These are phyloP conservation scores for Theocolax elegans DNA, from an alignment of 1,140 invertebrate species.

Conservation along the genomic window DNA sequence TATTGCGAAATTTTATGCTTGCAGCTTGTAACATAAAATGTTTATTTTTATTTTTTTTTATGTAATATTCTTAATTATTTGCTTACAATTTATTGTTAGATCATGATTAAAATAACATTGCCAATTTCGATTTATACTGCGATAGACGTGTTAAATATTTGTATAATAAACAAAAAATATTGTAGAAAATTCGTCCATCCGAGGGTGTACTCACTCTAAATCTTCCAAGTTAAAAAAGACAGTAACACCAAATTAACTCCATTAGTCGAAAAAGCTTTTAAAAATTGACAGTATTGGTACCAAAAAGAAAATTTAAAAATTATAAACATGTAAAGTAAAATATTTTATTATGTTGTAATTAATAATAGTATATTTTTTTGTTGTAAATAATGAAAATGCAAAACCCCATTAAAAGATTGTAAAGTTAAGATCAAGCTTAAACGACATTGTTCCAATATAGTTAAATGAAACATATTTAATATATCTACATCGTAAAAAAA, in stretches of 20 bases:
- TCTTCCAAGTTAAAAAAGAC: conserved; percentile 17
- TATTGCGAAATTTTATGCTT: conserved; percentile 13
- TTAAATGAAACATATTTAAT: background rate
- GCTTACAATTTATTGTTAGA: conserved; percentile 9
- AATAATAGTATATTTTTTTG: conserved; percentile 54
- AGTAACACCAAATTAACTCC: conserved; percentile 36
- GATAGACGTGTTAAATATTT: conserved; percentile 10
- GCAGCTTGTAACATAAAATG: conserved; percentile 21
- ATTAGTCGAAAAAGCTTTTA: conserved; percentile 23
- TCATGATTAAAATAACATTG: conserved; percentile 13
- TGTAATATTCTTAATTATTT: no score
- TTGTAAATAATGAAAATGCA: conserved; percentile 52
- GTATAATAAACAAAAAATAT: conserved; percentile 19
- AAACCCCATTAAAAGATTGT: conserved; percentile 45
- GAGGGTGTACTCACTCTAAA: conserved; percentile 4
- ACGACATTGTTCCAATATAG: background rate
- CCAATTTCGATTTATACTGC: conserved; percentile 13
- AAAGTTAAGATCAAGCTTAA: conserved; percentile 24
- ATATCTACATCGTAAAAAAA: background rate
- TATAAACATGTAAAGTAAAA: conserved; percentile 32
- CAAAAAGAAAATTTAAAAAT: conserved; percentile 13
- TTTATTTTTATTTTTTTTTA: conserved; percentile 10
- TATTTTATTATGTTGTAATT: conserved; percentile 49
- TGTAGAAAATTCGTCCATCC: conserved; percentile 24
- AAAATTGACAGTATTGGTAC: conserved; percentile 18